Percentiles rank a stretch among this genome's conserved stretches.
Evolutionary conservation across 2,113 vertebrate species (phyloP).

Genomic region (Cyphomyrus discorhynchus): DNA sequence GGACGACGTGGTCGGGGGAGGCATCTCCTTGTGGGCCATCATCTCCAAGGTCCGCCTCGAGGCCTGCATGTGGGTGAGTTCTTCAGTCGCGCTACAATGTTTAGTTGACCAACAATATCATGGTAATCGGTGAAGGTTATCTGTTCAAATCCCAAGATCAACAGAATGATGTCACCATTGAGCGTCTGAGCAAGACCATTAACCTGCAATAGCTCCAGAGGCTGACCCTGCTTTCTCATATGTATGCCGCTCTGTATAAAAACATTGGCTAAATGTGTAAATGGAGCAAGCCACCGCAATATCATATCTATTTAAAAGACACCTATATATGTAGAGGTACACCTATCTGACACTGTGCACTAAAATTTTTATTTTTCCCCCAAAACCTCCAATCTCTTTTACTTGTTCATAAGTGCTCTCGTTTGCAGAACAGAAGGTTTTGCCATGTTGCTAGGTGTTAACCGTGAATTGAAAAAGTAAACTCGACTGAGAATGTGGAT

Average conservation of each 20-base stretch:
- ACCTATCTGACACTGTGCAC: neutral
- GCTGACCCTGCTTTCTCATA: neutral
- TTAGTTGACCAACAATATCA: neutral
- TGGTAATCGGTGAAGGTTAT: neutral
- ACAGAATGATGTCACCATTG: neutral
- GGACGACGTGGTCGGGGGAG: conserved; percentile 55
- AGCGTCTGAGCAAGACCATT: neutral
- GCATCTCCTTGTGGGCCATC: conserved; percentile 85
- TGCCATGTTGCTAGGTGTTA: neutral
- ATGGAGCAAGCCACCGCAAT: neutral
- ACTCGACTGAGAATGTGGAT: neutral
- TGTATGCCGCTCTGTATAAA: neutral
- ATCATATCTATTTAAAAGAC: neutral
- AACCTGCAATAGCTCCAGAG: neutral
- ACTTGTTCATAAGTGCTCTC: neutral
- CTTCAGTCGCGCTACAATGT: neutral
- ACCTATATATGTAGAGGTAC: neutral
- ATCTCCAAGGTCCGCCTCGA: conserved; percentile 98
- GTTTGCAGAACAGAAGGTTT: neutral
- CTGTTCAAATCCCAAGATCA: neutral
- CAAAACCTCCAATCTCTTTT: neutral
- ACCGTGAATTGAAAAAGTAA: neutral
- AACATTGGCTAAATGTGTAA: neutral
- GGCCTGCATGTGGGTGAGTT: conserved; percentile 98
- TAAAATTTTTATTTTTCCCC: neutral